Evolutionary conservation across 1,140 invertebrate genomes (phyloP).

Genomic region (Tetramorium simillimum): DNA sequence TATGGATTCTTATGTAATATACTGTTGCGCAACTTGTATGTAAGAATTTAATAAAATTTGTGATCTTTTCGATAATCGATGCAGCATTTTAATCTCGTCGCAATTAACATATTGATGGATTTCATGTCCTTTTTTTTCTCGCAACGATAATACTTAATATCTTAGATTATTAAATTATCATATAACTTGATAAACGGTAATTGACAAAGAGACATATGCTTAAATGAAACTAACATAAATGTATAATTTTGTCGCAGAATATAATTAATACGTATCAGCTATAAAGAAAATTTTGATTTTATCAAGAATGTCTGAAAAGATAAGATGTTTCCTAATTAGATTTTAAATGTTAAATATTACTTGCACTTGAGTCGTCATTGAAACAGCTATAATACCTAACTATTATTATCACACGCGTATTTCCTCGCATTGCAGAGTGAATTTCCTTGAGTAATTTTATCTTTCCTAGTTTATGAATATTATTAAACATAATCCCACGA

Average conservation of each 20-base stretch:
- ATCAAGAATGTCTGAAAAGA: background rate
- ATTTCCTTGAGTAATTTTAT: background rate
- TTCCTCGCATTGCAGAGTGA: background rate
- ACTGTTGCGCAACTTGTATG: conserved; percentile 14
- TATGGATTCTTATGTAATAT: conserved; percentile 63
- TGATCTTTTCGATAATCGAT: conserved; percentile 8
- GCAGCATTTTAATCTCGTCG: background rate
- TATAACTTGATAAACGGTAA: background rate
- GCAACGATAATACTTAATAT: background rate
- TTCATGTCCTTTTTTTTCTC: background rate
- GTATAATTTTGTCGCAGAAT: background rate
- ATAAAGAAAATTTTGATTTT: background rate
- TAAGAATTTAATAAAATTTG: conserved; percentile 45
- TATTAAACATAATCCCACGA: background rate
- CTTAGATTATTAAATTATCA: background rate
- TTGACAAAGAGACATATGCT: background rate
- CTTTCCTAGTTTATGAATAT: background rate
- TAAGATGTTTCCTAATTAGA: background rate
- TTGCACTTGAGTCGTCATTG: background rate
- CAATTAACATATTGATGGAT: background rate
- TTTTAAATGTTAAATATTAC: conserved; percentile 5
- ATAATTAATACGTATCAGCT: background rate
- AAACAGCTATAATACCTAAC: conserved; percentile 19
- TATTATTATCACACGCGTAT: conserved; percentile 21
- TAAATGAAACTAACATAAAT: background rate